Evolutionary conservation across 2,797 vertebrate genomes (phyloP).

Genomic region (Channallabes apus): DNA sequence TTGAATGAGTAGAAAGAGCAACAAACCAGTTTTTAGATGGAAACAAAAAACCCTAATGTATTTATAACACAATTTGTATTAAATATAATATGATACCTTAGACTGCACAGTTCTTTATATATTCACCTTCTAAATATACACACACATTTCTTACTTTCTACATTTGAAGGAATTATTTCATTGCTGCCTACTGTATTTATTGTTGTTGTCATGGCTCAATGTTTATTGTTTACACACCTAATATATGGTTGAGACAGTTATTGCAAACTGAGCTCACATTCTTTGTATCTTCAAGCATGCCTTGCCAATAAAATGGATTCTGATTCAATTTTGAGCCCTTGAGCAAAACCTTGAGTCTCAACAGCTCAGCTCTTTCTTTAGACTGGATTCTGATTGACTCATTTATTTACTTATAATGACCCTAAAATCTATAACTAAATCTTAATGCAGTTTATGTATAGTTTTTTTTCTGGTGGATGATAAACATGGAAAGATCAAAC

Average conservation of each 20-base stretch:
- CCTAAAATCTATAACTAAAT: background rate
- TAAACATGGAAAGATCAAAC: background rate
- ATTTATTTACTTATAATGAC: background rate
- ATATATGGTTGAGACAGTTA: background rate
- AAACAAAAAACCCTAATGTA: no score
- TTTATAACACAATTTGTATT: no score
- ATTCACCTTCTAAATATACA: no score
- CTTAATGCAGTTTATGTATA: background rate
- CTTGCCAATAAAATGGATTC: slow-evolving; percentile 9
- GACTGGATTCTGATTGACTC: background rate
- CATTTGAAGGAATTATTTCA: background rate
- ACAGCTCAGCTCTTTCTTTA: background rate
- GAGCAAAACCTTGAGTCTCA: background rate
- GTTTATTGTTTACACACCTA: background rate
- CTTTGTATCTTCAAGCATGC: background rate
- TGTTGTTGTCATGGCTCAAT: background rate
- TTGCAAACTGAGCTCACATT: background rate
- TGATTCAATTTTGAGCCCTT: background rate
- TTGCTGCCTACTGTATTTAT: background rate
- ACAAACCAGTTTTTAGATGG: no score
- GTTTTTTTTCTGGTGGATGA: no score
- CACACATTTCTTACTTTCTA: background rate
- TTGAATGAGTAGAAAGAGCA: no score
- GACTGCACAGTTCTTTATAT: no score
- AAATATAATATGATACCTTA: no score